Base-by-base conservation (phyloP, 1,140 invertebrate genomes). In the Pomacea maculata region DNA sequence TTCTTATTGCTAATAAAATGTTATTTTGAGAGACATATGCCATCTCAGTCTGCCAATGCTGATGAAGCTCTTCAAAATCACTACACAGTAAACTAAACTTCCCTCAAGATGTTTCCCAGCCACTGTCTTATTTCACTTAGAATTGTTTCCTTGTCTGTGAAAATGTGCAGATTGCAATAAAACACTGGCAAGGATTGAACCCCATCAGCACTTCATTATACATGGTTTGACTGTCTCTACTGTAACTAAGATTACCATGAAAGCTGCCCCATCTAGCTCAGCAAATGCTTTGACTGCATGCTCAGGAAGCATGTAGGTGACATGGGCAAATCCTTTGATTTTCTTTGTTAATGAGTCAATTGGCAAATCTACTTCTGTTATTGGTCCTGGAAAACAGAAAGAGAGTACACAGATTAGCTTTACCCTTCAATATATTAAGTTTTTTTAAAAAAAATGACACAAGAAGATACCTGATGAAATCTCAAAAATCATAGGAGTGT, bases 291-390 rank as follows among this genome's bases (percentile, higher is more conserved):
- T 95, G 0, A 96, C 94, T 0, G 98, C 98, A 92, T 99, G 95
- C 91, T 99, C 98, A 0, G 98, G 97, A 93, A 99, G 95, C 88
- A 99, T 92, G 91, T 95, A 99, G 0, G 96, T 97, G 0, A 99
- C 93, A 7, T 95, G 95, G 1, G 96, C 98, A 92, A 98, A 99
- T 7, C 98, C 98, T 93, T 99, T 99, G 1, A 95, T 93, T 91
- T 96, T 95, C 72, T 97, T 94, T 0, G 95, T 96, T 7, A 94
- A 87, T 82, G 93, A 93, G 91, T 99, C 98, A 78, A 99, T 93
- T 0, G 98, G 97, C 85, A 99, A 92, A 91, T 95, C 95, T 0
- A 99, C 92, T 92, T 99, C 98, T 14, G 95, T 93, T 45, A 99
- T 80, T 10, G 95, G 95, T 82, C 97, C 96, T 96, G 85, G 64